Evolutionary conservation across 2,797 vertebrate species (phyloP), one percentile per base, ranked within the genome.

Genomic region (Telmatherina bonti): DNA sequence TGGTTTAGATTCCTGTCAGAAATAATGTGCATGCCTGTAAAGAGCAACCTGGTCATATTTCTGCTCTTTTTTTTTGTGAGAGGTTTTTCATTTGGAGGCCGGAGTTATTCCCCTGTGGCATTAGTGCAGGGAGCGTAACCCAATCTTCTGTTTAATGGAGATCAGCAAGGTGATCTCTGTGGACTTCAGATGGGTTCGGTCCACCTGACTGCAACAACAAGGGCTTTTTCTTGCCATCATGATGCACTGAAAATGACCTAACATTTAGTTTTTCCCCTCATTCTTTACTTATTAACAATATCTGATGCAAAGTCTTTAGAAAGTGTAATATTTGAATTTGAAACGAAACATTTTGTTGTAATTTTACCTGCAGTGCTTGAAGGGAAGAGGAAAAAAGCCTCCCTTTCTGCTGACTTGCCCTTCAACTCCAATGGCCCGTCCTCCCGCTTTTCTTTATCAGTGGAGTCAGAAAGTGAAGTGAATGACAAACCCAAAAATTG

Each of bases 301-400:
- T 35, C 27, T 45, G 41, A 15, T 64, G 27, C 11, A 52, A 5
- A 24, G 26, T 51, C 22, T 26, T 45, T 41, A 27, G 49, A 67
- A 51, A 45, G 31, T 2, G 35, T 16, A 5, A n/a, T 41, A 8
- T 61, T 65, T 58, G 24, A 10, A 41, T 65, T 10, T 61, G 60
- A 60, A 72, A 9, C 30, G 55, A 60, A 22, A 7, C 26, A 6
- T 43, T 8, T 18, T 61, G 12, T 74, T 30, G 0, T 79, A 10
- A 70, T 84, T 91, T 90, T 81, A 78, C 27, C 71, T 83, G 22
- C 62, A 96, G 95, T 96, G 16, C 90, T 97, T 74, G 94, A 96
- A 90, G 95, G 95, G 81, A 96, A 96, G 84, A 95, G 92, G 88
- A 97, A 94, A 83, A 93, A 95, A 26, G 83, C 89, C 11, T 90